Conservation (phyloP, 1,140 invertebrate species). For the Nephotettix cincticeps region DNA sequence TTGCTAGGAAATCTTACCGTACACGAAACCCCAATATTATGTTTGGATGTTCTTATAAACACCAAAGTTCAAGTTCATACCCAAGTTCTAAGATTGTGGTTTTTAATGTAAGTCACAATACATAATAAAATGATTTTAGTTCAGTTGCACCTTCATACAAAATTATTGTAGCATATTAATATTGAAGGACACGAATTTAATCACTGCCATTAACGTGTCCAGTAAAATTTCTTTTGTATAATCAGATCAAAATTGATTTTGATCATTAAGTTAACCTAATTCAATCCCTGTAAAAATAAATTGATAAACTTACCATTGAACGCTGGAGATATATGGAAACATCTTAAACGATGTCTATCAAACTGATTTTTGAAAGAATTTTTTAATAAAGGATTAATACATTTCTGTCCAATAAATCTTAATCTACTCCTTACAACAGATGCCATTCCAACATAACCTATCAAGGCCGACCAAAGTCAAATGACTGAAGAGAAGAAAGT, state of each 20-base stretch:
- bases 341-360: slow-evolving; percentile 18
- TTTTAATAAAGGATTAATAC: slow-evolving; percentile 9
- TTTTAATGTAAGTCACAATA: too few species aligned
- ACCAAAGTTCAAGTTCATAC: too few species aligned
- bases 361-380: not conserved
- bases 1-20: too few species aligned
- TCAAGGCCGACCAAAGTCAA: slow-evolving; percentile 16
- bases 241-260: not conserved
- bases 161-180: too few species aligned
- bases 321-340: slow-evolving; percentile 25
- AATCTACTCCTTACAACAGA: slow-evolving; percentile 12
- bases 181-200: not conserved
- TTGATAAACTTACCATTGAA: slow-evolving; percentile 30
- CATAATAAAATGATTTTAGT: too few species aligned
- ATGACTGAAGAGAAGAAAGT: too few species aligned
- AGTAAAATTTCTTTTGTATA: not conserved
- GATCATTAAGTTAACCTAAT: not conserved
- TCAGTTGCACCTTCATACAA: too few species aligned
- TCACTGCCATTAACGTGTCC: not conserved
- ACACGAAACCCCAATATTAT: too few species aligned
- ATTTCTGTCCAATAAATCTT: slow-evolving; percentile 10
- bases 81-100: too few species aligned
- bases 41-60: too few species aligned
- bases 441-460: slow-evolving; percentile 9
- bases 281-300: not conserved